Evolutionary conservation across 2,888 invertebrate species (phyloP), one percentile per base, ranked within the genome.

Genomic region (Endomychus coccineus): DNA sequence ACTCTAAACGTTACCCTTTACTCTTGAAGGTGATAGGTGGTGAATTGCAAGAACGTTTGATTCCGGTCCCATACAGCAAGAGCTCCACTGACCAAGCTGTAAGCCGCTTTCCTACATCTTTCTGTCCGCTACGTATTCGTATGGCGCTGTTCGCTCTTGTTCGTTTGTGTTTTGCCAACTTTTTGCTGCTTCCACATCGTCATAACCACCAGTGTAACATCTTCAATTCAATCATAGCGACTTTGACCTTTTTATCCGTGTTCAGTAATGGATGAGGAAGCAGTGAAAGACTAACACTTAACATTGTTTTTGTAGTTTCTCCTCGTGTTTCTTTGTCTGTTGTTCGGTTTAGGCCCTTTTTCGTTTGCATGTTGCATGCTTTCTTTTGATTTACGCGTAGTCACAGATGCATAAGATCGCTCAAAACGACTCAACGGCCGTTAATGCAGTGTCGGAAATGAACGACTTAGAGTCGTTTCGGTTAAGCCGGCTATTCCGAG

Each of bases 41-140:
- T 78, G 92, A 94, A 81, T 91, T 91, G 80, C 91, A 94, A 84
- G 94, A 94, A 80, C 90, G 94, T 78, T 89, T 95, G 85, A 94
- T 95, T 75, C 92, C 95, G 76, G 94, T 95, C 76, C 95, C 94
- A 75, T 94, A 94, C 87, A 94, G 94, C 91, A 94, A 94, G 88
- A 92, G 90, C 76, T 91, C 92, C 75, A 95, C 94, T 78, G 95
- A 95, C 82, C 95, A 95, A 88, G 94, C 94, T 90, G 95, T 95
- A 95, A 95, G 95, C 84, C 74, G 75, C 77, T 77, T 75, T 74
- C 70, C 68, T 68, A 67, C 65, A 67, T 66, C 67, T 67, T 66
- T 66, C 68, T 68, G 66, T 68, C 64, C 64, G 66, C 66, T 67
- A 62, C 62, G 62, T 65, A 57, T 61, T 62, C 58, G 61, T 63